Evolutionary conservation across 2,888 invertebrate genomes (phyloP).

Genomic region (Xylophagus ater): DNA sequence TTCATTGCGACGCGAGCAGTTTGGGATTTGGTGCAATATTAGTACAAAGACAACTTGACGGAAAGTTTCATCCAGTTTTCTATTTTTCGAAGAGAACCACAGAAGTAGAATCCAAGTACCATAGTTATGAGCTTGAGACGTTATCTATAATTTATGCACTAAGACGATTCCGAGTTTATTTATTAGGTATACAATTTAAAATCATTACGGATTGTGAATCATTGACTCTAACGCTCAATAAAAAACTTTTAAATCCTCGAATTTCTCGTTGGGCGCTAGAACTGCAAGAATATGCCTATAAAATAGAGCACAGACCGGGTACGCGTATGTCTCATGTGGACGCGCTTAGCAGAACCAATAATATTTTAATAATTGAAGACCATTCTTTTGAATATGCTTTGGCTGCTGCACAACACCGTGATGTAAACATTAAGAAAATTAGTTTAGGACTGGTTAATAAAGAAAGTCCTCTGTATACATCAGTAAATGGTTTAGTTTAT

Average conservation of each 20-base stretch:
- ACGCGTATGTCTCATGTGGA: conserved; percentile 25
- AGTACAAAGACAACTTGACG: no score
- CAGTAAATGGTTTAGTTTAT: conserved; percentile 12
- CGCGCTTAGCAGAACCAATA: conserved; percentile 21
- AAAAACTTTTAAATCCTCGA: conserved; percentile 19
- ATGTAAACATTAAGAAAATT: conserved; percentile 19
- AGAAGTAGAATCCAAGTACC: no score
- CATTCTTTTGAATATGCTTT: conserved; percentile 14
- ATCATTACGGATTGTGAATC: conserved; percentile 22
- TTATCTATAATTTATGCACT: conserved; percentile 23
- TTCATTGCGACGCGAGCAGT: neutral
- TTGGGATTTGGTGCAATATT: conserved; percentile 1
- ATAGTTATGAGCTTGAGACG: no score
- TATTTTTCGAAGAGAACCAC: no score
- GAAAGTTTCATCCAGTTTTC: no score
- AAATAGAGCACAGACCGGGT: conserved; percentile 17
- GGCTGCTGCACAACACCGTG: conserved; percentile 15
- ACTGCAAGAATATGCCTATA: conserved; percentile 18
- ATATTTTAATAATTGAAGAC: conserved; percentile 11
- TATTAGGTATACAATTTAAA: conserved; percentile 21
- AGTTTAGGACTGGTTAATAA: conserved; percentile 15
- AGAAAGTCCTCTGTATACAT: conserved; percentile 12
- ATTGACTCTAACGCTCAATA: conserved; percentile 18
- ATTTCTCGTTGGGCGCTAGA: conserved; percentile 19
- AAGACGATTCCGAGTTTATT: conserved; percentile 21